Conservation (phyloP, 2,888 invertebrate species). For the Carterocephalus palaemon region DNA sequence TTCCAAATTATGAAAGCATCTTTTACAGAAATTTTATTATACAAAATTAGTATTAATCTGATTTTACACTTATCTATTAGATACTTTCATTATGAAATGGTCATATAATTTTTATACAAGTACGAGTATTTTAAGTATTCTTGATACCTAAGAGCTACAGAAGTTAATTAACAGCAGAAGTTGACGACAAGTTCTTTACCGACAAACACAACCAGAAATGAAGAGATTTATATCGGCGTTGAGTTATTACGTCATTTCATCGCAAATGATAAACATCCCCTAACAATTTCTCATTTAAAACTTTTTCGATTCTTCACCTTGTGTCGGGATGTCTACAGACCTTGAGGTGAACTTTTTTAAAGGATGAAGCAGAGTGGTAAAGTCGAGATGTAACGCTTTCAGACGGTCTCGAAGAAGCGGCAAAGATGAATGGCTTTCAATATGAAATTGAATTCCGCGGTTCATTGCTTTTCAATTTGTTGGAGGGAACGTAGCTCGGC, state of each 20-base stretch:
- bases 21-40: no score
- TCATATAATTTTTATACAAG: no score
- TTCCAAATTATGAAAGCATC: no score
- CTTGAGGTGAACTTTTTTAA: slow-evolving; percentile 59
- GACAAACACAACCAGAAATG: slow-evolving; percentile 9
- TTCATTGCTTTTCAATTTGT: slow-evolving; percentile 83
- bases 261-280: slow-evolving; percentile 6
- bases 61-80: no score
- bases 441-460: slow-evolving; percentile 85
- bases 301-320: slow-evolving; percentile 15
- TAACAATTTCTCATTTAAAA: slow-evolving; percentile 19
- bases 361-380: slow-evolving; percentile 63
- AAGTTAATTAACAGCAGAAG: no score
- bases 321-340: slow-evolving; percentile 3
- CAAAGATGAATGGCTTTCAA: slow-evolving; percentile 81
- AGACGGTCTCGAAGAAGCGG: slow-evolving; percentile 71
- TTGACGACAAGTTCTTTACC: no score
- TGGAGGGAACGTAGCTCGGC: slow-evolving; percentile 68
- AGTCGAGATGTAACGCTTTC: slow-evolving; percentile 73
- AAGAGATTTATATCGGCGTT: slow-evolving; percentile 10
- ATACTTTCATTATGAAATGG: no score
- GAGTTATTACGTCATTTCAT: slow-evolving; percentile 10
- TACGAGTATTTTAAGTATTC: no score
- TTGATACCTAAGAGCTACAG: no score
- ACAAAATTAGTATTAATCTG: no score